phyloP scores from a whole-genome alignment of 2,888 invertebrate species.

The Idaea biselata region DNA sequence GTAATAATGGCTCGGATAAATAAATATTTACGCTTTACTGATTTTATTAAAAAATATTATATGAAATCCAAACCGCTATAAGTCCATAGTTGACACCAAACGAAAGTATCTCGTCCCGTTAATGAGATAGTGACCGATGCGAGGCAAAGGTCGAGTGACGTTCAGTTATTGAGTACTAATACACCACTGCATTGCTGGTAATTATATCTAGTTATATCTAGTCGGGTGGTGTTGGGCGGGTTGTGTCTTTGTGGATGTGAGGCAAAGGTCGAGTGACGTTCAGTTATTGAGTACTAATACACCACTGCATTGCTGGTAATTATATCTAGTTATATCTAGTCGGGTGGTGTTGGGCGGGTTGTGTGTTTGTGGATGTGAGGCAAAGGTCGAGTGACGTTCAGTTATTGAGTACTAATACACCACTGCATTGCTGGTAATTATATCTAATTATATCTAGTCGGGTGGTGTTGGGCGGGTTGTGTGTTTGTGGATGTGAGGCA shows the following conservation, averaged over 20 bases:
- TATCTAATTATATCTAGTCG: background rate
- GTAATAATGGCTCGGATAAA: too few species aligned
- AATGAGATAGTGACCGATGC: slow-evolving; percentile 74
- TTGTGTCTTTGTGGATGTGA: too few species aligned
- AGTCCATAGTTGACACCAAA: slow-evolving; percentile 26
- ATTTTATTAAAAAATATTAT: too few species aligned
- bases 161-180: slow-evolving; percentile 19
- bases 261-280: slow-evolving; percentile 53
- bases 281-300: slow-evolving; percentile 19
- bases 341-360: too few species aligned
- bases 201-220: background rate
- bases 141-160: slow-evolving; percentile 57
- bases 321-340: background rate
- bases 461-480: too few species aligned
- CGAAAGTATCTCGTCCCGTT: slow-evolving; percentile 52
- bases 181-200: background rate
- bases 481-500: slow-evolving; percentile 68
- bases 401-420: slow-evolving; percentile 19
- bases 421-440: background rate
- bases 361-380: too few species aligned
- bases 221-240: too few species aligned
- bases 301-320: background rate
- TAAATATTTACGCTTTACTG: too few species aligned
- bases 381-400: slow-evolving; percentile 50
- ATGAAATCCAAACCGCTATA: slow-evolving; percentile 2